Evolutionary conservation across 92 coral and sea anemone genomes (phyloP).

Genomic region (Heliopora coerulea): DNA sequence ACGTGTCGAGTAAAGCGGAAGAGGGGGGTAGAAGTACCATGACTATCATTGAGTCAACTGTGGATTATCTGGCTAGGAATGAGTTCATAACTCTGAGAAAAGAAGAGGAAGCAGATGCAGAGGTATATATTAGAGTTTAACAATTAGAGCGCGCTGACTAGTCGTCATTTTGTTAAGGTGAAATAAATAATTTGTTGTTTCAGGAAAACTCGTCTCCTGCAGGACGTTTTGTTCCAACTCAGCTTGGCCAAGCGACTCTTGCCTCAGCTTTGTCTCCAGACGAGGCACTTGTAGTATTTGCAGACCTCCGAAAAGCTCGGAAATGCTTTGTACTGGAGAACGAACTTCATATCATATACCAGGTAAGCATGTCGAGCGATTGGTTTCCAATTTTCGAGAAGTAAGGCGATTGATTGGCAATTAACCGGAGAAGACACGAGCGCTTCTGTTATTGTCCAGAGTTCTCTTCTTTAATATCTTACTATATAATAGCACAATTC

Average conservation of each 20-base stretch:
- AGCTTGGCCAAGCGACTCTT: slow-evolving; percentile 93
- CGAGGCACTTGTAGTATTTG: slow-evolving; percentile 91
- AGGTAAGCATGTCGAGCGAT: slow-evolving; percentile 55
- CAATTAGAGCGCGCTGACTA: too few relatives aligned
- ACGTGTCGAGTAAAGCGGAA: slow-evolving; percentile 72
- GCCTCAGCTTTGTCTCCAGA: slow-evolving; percentile 93
- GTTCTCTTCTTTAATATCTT: too few relatives aligned
- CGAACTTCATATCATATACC: slow-evolving; percentile 90
- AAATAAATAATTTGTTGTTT: not conserved
- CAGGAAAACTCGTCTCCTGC: slow-evolving; percentile 45
- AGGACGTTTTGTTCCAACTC: slow-evolving; percentile 85
- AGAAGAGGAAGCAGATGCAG: slow-evolving; percentile 44
- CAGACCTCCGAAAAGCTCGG: slow-evolving; percentile 93
- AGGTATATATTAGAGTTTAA: too few relatives aligned
- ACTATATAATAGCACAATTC: too few relatives aligned
- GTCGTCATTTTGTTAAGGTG: slow-evolving; percentile 4
- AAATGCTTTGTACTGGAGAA: slow-evolving; percentile 95
- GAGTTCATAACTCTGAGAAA: slow-evolving; percentile 83
- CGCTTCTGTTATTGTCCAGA: too few relatives aligned
- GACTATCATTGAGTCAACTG: slow-evolving; percentile 60
- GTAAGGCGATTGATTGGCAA: too few relatives aligned
- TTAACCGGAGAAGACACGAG: too few relatives aligned
- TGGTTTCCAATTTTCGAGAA: too few relatives aligned
- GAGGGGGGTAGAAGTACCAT: slow-evolving; percentile 50
- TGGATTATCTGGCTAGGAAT: slow-evolving; percentile 74